Evolutionary conservation across 1,140 invertebrate genomes (phyloP).

Genomic region (Dryas iulia): DNA sequence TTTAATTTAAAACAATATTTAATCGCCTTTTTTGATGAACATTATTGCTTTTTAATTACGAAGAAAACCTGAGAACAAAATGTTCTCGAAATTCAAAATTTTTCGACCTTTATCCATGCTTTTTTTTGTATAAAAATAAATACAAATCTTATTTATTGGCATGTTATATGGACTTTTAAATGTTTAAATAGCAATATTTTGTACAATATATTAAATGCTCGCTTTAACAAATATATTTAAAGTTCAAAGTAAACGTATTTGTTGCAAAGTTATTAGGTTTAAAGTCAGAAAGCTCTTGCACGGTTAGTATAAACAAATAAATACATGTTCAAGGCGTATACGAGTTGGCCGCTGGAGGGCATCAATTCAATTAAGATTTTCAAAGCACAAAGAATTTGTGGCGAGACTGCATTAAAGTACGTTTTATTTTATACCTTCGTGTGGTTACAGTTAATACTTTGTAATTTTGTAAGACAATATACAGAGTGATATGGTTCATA

Average conservation of each 20-base stretch:
- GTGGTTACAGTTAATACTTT: too few species aligned
- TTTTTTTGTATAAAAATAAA: too few species aligned
- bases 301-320: neutral
- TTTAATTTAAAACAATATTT: too few species aligned
- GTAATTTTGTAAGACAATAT: neutral
- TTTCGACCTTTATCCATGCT: too few species aligned
- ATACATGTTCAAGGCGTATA: neutral
- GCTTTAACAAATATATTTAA: neutral
- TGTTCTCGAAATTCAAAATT: too few species aligned
- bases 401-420: neutral
- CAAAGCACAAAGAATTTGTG: slow-evolving; percentile 5
- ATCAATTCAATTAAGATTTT: slow-evolving; percentile 10
- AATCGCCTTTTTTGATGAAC: too few species aligned
- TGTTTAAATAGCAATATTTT: too few species aligned
- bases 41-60: too few species aligned
- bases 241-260: neutral
- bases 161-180: too few species aligned
- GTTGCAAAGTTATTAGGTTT: neutral
- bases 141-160: too few species aligned
- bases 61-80: too few species aligned
- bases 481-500: neutral
- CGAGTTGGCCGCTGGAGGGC: neutral
- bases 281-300: neutral
- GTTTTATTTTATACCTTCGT: neutral
- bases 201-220: too few species aligned